Evolutionary conservation across 2,888 invertebrate genomes (phyloP).

Genomic region (Helicoverpa assulta): DNA sequence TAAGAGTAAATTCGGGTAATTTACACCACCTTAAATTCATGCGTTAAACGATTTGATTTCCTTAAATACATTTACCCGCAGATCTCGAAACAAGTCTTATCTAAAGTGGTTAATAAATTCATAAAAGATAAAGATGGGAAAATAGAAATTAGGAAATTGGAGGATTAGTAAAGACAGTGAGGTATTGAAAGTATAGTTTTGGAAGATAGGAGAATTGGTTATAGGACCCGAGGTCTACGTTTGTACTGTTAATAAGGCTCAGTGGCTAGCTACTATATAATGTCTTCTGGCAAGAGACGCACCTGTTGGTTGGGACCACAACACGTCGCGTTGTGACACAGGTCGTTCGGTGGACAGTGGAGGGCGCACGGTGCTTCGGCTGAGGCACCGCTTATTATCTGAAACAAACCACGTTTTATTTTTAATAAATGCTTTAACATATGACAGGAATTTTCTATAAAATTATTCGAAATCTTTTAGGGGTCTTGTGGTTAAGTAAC

Average conservation of each 20-base stretch:
- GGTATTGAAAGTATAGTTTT: constrained; percentile 12
- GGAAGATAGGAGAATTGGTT: constrained; percentile 33
- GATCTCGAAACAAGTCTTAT: not conserved
- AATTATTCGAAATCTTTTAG: too few species aligned
- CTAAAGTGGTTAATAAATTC: constrained; percentile 4
- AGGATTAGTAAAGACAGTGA: constrained; percentile 31
- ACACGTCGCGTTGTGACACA: constrained; percentile 96
- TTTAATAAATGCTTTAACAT: not conserved
- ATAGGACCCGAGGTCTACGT: constrained; percentile 31
- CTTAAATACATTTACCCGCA: not conserved
- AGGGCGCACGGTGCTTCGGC: constrained; percentile 93
- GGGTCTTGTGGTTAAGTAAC: too few species aligned
- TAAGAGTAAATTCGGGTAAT: constrained; percentile 7
- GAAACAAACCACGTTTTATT: constrained; percentile 11
- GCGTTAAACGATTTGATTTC: not conserved
- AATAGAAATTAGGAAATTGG: constrained; percentile 19
- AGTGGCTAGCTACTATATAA: constrained; percentile 59
- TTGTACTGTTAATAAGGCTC: constrained; percentile 34
- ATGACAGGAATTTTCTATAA: not conserved
- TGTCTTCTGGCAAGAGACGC: constrained; percentile 67
- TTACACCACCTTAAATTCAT: not conserved
- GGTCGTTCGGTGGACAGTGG: constrained; percentile 96
- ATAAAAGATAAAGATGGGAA: constrained; percentile 7
- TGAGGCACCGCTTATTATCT: constrained; percentile 85
- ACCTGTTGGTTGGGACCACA: constrained; percentile 96